These are phyloP conservation scores for Cremastinae sp. DNA, from an alignment of 2,888 invertebrate genomes.

Conservation along the genomic window DNA sequence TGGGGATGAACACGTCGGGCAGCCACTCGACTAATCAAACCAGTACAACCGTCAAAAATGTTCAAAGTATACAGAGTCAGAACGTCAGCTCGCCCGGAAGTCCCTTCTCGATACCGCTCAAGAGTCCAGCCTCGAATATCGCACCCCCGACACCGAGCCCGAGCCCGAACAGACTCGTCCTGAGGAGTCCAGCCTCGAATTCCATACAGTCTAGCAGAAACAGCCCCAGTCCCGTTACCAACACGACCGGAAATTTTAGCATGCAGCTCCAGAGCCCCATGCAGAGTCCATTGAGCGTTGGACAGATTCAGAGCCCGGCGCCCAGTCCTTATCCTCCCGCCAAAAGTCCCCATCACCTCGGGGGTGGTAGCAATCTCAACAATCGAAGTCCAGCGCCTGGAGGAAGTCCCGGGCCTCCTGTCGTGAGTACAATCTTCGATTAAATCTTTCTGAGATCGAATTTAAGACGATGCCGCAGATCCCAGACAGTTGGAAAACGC, in stretches of 20 bases:
- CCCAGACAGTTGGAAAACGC: no score
- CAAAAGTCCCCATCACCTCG: constrained; percentile 78
- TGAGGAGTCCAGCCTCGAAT: constrained; percentile 78
- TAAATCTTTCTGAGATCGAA: background rate
- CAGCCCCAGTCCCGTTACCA: constrained; percentile 77
- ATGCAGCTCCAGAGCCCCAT: constrained; percentile 79
- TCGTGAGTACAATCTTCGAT: constrained; percentile 68
- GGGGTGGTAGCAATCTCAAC: constrained; percentile 72
- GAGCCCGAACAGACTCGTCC: constrained; percentile 77
- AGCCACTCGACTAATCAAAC: constrained; percentile 61
- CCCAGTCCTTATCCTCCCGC: constrained; percentile 79
- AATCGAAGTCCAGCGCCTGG: constrained; percentile 79
- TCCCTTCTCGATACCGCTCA: constrained; percentile 79
- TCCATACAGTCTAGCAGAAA: constrained; percentile 78
- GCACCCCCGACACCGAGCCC: constrained; percentile 79
- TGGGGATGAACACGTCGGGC: constrained; percentile 45
- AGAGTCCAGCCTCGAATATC: constrained; percentile 79
- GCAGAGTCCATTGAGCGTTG: constrained; percentile 79
- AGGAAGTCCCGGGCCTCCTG: constrained; percentile 79
- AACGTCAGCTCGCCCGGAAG: constrained; percentile 77
- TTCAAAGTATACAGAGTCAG: constrained; percentile 78
- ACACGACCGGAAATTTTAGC: constrained; percentile 72
- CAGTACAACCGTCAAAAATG: constrained; percentile 73
- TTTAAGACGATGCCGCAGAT: no score
- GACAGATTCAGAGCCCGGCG: constrained; percentile 78